phyloP scores from a whole-genome alignment of 2,113 vertebrate species.

The Cebidichthys violaceus region DNA sequence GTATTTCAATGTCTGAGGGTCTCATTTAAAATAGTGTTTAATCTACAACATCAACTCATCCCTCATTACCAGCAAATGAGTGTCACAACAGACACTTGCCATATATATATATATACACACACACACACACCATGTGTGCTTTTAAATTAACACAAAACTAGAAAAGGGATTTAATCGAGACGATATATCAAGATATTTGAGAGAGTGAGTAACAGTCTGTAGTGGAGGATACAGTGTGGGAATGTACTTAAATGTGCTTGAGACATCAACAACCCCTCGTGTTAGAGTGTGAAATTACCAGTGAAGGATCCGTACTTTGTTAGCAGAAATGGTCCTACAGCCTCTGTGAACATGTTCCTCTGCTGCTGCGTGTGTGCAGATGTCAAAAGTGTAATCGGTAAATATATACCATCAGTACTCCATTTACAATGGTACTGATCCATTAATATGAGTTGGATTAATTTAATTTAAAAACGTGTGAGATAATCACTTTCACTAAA shows the following conservation, averaged over 20 bases:
- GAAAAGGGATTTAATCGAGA: slow-evolving; percentile 18
- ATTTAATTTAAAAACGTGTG: neutral
- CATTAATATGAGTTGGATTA: neutral
- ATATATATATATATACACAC: neutral
- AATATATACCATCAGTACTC: neutral
- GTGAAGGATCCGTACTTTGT: slow-evolving; percentile 55
- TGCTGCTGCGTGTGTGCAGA: neutral
- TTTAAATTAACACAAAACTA: slow-evolving; percentile 26
- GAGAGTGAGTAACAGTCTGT: slow-evolving; percentile 33
- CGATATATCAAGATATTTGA: slow-evolving; percentile 29
- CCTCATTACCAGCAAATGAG: slow-evolving; percentile 13
- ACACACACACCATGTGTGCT: neutral
- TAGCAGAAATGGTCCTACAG: slow-evolving; percentile 34
- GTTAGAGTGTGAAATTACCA: slow-evolving; percentile 51
- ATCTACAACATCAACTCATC: slow-evolving; percentile 11
- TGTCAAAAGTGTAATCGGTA: neutral
- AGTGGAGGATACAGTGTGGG: slow-evolving; percentile 9
- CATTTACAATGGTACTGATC: neutral
- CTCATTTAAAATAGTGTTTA: slow-evolving; percentile 40
- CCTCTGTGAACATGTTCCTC: slow-evolving; percentile 12
- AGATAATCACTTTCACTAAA: neutral
- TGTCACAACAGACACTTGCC: slow-evolving; percentile 32
- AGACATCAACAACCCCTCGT: slow-evolving; percentile 56
- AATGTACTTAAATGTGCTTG: slow-evolving; percentile 46
- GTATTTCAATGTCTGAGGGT: slow-evolving; percentile 36